Evolutionary conservation across 1,140 invertebrate species (phyloP), one percentile per base, ranked within the genome.

Genomic region (Musca domestica): DNA sequence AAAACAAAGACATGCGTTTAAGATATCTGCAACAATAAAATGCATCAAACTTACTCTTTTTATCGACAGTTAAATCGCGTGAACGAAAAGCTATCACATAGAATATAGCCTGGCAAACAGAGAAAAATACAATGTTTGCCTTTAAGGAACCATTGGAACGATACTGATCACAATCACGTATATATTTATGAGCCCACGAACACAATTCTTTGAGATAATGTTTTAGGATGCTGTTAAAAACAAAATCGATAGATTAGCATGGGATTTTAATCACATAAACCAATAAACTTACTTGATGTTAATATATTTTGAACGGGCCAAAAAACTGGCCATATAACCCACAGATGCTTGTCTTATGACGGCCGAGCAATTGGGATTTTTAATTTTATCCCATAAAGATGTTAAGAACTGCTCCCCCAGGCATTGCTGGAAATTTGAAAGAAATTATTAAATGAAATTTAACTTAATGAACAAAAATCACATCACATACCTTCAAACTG

Each of bases 21-120:
- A 68, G 58, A 63, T 46, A n/a, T 48, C 6, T 12, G 23, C 20
- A 27, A 46, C 25, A 19, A 41, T 22, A 14, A 23, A 64, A 54
- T 46, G 3, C 19, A 5, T 46, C n/a, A 49, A 63, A 58, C 85
- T 87, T 83, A 93, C 92, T 88, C 85, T 89, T 90, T 74, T 88
- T 89, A 71, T 82, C 88, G 68, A 87, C 86, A 66, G 93, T 88
- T 68, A 97, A 84, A 77, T 96, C 92, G 74, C 89, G 90, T 76
- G 94, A 90, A 71, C 93, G 89, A 80, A 96, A 96, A 1, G 91
- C 89, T 67, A 98, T 89, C 3, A 96, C 84, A 83, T 97, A 96
- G 80, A 98, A 97, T 30, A 96, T 83, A 0, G 91, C 88, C 83
- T 98, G 95, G 76, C 94, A 96, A 12, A 95, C 88, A 15, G 90